A percentile compares a stretch with the other conserved stretches of the same genome.
Evolutionary conservation across 2,113 vertebrate genomes (phyloP).

Genomic region (Myocastor coypus): DNA sequence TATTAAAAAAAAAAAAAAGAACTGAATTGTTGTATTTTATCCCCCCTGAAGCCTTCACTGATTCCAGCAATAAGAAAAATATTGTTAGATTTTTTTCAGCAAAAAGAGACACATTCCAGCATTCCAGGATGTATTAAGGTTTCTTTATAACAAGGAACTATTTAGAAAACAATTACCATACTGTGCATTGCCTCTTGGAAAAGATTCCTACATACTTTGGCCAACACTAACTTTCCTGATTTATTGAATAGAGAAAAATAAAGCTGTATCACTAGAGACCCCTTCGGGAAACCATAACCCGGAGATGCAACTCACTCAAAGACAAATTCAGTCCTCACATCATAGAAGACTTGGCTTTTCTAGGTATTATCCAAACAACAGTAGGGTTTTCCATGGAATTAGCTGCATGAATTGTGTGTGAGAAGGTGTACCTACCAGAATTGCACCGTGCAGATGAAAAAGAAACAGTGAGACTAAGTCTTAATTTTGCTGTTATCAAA

Average conservation of each 20-base stretch:
- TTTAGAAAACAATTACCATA: neutral
- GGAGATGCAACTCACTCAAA: neutral
- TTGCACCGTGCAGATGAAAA: neutral
- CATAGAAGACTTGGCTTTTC: neutral
- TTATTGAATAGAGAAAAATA: neutral
- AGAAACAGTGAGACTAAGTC: neutral
- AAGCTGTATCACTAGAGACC: neutral
- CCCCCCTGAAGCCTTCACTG: neutral
- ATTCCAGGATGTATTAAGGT: neutral
- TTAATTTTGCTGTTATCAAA: neutral
- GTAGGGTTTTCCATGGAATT: neutral
- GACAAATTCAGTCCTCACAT: neutral
- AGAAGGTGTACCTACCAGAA: neutral
- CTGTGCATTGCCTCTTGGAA: neutral
- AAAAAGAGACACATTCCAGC: neutral
- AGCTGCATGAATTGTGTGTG: neutral
- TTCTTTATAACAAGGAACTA: neutral
- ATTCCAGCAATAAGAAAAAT: neutral
- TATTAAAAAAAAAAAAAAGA: no score
- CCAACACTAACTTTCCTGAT: neutral
- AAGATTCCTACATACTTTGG: neutral
- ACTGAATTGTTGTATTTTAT: neutral
- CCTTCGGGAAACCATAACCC: neutral
- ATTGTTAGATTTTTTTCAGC: neutral
- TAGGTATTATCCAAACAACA: neutral